These are phyloP conservation scores for Julus scanicus DNA, from an alignment of 2,888 invertebrate genomes.

Conservation along the genomic window DNA sequence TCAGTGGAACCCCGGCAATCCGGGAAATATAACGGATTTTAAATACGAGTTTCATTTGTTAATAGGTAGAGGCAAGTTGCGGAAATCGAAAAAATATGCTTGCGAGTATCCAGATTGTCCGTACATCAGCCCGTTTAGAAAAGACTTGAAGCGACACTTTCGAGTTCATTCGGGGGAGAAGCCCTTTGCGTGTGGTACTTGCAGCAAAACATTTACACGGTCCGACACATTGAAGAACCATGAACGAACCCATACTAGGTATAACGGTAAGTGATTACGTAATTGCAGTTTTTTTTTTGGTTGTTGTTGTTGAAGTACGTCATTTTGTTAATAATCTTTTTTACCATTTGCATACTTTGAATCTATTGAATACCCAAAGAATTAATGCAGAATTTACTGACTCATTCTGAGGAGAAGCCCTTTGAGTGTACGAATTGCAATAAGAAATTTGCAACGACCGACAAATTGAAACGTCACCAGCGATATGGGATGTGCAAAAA, in stretches of 20 bases:
- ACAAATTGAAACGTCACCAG: too few relatives aligned
- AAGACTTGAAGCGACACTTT: slow-evolving; percentile 53
- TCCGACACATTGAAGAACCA: slow-evolving; percentile 53
- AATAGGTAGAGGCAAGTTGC: neutral
- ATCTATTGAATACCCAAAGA: neutral
- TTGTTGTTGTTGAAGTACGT: too few relatives aligned
- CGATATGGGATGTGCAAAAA: too few relatives aligned
- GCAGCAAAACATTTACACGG: slow-evolving; percentile 51
- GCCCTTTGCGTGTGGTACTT: slow-evolving; percentile 34
- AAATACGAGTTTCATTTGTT: slow-evolving; percentile 59
- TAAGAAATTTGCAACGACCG: too few relatives aligned
- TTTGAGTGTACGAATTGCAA: too few relatives aligned
- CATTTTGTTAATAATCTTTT: too few relatives aligned
- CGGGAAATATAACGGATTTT: slow-evolving; percentile 65
- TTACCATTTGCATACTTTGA: too few relatives aligned
- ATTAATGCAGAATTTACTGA: slow-evolving; percentile 32
- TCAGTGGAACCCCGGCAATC: too few relatives aligned
- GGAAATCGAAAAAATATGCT: neutral
- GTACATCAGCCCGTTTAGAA: slow-evolving; percentile 50
- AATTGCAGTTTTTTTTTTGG: too few relatives aligned
- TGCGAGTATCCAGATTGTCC: slow-evolving; percentile 34
- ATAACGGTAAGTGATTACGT: slow-evolving; percentile 12
- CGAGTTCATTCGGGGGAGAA: slow-evolving; percentile 56
- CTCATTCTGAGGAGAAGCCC: slow-evolving; percentile 56
- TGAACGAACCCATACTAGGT: slow-evolving; percentile 77